Base-by-base conservation (phyloP, 92 coral and sea anemone species). In the Palythoa caribaeorum region DNA sequence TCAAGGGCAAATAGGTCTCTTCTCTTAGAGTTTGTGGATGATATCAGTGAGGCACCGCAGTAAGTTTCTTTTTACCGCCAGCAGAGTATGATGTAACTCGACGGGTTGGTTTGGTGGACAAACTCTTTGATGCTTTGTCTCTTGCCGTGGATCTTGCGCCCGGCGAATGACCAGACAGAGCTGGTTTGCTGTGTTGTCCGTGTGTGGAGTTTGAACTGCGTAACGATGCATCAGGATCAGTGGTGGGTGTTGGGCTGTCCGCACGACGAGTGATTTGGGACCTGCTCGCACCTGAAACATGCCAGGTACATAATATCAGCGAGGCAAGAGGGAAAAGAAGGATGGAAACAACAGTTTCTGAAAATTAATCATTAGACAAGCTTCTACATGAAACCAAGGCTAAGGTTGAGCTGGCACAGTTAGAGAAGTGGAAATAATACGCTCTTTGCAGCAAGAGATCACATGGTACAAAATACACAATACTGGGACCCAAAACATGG, bases 191-290 rank as follows among this genome's bases (percentile, higher is more conserved):
- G 40, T 66, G 86, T 19, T 81, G 75, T 40, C 62, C 74, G 36
- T 28, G 76, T 16, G 95, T n/a, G 38, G 92, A 80, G 19, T 84
- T 70, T 55, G 92, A 62, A 71, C 87, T 60, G 6, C 80, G 84
- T 48, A 87, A 66, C 1, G 92, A 84, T 10, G 84, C 94, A 76
- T 96, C 98, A 6, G 98, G 94, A 84, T 93, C 96, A 8, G 96
- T 93, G 20, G 94, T 93, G 5, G 98, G 96, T 28, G 98, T 94
- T 50, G 98, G 98, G 63, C 98, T 96, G 19, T 94, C 98, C 47
- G 95, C 91, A 71, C 98, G 92, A 38, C 89, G 96, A 75, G 80
- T 80, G 13, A 87, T 63, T 62, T 86, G 83, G 21, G 93, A 88
- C 83, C 94, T 90, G 12, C 84, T 84, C 1, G 92, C 94, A 15